A percentile compares a stretch with the other conserved stretches of the same genome.
phyloP scores from a whole-genome alignment of 2,888 invertebrate genomes.

The Formica aserva region DNA sequence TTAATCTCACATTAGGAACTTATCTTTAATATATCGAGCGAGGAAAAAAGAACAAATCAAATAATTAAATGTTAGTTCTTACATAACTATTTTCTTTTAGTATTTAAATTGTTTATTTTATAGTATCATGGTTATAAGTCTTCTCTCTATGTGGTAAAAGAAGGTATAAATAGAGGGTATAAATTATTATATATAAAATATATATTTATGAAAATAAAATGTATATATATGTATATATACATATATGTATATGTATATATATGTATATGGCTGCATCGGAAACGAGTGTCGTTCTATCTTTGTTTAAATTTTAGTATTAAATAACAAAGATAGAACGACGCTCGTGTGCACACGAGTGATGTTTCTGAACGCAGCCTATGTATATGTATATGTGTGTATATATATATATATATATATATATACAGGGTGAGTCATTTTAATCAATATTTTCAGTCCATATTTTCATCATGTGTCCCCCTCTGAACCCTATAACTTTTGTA shows the following conservation, averaged over 20 bases:
- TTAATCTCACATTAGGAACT: background rate
- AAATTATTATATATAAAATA: constrained; percentile 4
- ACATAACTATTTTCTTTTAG: background rate
- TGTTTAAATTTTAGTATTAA: too few relatives aligned
- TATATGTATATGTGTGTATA: too few relatives aligned
- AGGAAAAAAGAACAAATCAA: background rate
- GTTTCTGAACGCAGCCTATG: too few relatives aligned
- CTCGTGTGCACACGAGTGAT: too few relatives aligned
- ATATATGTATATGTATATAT: background rate
- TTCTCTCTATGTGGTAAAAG: constrained; percentile 72
- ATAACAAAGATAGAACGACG: too few relatives aligned
- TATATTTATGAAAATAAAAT: background rate
- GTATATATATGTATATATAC: background rate
- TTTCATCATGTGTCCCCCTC: too few relatives aligned
- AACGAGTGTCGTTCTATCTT: too few relatives aligned
- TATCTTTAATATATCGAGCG: background rate
- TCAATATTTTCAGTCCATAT: too few relatives aligned
- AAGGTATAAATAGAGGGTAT: constrained; percentile 59
- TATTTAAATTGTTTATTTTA: constrained; percentile 13
- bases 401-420: too few relatives aligned
- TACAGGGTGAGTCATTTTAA: too few relatives aligned
- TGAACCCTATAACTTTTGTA: too few relatives aligned
- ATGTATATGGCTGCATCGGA: background rate
- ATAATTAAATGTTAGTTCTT: constrained; percentile 3
- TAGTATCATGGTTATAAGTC: background rate